Conservation (phyloP, 1,140 invertebrate genomes). For the Amyelois transitella region DNA sequence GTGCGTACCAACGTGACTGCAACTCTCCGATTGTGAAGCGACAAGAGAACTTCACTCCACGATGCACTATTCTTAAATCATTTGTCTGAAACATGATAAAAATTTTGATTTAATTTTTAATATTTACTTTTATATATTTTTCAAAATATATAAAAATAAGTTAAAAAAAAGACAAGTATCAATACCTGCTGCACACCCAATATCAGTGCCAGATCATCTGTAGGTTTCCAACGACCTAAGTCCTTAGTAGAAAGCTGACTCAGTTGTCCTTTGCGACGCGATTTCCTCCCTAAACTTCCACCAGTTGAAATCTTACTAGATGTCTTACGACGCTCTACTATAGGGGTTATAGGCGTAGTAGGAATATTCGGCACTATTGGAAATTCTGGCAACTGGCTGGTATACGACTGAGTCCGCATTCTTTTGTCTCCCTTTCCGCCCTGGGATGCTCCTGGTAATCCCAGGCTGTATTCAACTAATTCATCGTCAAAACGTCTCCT, state of each 20-base stretch:
- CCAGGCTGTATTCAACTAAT: conserved; percentile 90
- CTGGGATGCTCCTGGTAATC: conserved; percentile 78
- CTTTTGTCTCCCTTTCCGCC: conserved; percentile 73
- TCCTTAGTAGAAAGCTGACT: conserved; percentile 85
- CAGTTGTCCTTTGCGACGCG: conserved; percentile 77
- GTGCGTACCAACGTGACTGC: conserved; percentile 95
- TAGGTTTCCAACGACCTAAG: conserved; percentile 96
- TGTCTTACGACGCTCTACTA: conserved; percentile 37
- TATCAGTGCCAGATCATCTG: conserved; percentile 95
- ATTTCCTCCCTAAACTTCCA: conserved; percentile 55
- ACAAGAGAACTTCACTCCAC: conserved; percentile 96
- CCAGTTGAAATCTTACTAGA: conserved; percentile 55
- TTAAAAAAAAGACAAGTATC: neutral
- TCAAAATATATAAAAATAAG: conserved; percentile 1
- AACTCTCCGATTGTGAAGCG: conserved; percentile 95
- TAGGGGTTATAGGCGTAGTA: conserved; percentile 50
- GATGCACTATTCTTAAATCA: conserved; percentile 90
- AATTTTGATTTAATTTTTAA: neutral
- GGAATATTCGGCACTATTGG: conserved; percentile 65
- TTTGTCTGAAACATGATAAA: conserved; percentile 81
- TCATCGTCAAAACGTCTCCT: conserved; percentile 98
- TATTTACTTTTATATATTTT: neutral
- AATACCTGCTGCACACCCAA: conserved; percentile 92
- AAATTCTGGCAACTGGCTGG: conserved; percentile 74
- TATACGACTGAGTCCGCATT: conserved; percentile 75